A percentile compares a stretch with the other conserved stretches of the same genome.
These are phyloP conservation scores for Apus apus DNA, from an alignment of 2,113 vertebrate genomes.

Conservation along the genomic window DNA sequence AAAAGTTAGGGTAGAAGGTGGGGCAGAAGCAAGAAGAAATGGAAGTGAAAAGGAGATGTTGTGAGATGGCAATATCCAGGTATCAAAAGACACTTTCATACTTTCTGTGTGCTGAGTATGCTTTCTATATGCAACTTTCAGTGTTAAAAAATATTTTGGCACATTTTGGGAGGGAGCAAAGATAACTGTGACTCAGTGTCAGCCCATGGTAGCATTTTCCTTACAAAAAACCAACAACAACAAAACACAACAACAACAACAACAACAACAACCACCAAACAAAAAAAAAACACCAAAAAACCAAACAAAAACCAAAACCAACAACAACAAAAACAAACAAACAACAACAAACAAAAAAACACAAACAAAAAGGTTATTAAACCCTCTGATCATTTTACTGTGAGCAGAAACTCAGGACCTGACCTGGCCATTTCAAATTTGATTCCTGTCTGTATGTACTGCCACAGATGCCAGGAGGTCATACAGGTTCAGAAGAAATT, in stretches of 20 bases:
- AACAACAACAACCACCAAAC: too few relatives aligned
- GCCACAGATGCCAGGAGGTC: neutral
- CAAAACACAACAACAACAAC: too few relatives aligned
- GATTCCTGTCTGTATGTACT: neutral
- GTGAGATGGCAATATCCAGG: neutral
- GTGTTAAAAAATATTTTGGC: neutral
- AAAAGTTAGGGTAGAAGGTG: neutral
- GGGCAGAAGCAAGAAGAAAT: neutral
- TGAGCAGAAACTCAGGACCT: neutral
- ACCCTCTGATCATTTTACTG: neutral
- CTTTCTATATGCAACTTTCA: neutral
- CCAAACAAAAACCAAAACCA: too few relatives aligned
- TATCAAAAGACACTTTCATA: neutral
- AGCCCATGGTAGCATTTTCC: neutral
- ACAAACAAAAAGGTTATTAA: neutral
- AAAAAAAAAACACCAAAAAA: too few relatives aligned
- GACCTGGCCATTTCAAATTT: neutral
- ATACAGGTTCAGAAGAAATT: neutral
- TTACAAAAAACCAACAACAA: too few relatives aligned
- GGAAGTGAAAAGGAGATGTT: neutral
- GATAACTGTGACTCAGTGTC: neutral
- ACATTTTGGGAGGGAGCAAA: neutral
- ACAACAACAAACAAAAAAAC: too few relatives aligned
- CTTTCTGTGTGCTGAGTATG: neutral
- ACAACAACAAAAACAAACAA: too few relatives aligned